A percentile compares a stretch with the other conserved stretches of the same genome.
Conservation (phyloP, 1,140 invertebrate species). For the Trissolcus basalis region DNA sequence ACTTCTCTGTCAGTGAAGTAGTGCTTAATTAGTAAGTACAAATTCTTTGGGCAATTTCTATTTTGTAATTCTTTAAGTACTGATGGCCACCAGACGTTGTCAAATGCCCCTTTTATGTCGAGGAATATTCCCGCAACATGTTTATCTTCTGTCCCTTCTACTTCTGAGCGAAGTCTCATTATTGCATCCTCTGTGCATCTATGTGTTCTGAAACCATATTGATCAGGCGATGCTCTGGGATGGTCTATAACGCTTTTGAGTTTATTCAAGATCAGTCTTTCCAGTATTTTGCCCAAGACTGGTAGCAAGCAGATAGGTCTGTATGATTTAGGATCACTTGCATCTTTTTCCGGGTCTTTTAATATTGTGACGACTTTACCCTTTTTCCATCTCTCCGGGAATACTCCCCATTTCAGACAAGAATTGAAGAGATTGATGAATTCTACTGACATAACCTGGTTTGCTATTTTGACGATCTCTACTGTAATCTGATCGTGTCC, state of each 20-base stretch:
- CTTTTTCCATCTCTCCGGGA: conserved; percentile 58
- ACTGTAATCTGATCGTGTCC: conserved; percentile 60
- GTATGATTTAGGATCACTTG: conserved; percentile 56
- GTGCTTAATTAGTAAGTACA: conserved; percentile 57
- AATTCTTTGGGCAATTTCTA: conserved; percentile 43
- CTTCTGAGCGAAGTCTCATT: conserved; percentile 12
- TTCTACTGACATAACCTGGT: conserved; percentile 15
- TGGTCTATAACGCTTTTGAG: conserved; percentile 6
- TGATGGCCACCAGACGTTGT: conserved; percentile 69
- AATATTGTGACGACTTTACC: conserved; percentile 60
- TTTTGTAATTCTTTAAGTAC: conserved; percentile 56
- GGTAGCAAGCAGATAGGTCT: conserved; percentile 71
- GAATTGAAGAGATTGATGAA: conserved; percentile 37
- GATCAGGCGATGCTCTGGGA: conserved; percentile 35
- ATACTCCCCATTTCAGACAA: conserved; percentile 57
- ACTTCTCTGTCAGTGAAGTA: conserved; percentile 65
- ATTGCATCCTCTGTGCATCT: conserved; percentile 69
- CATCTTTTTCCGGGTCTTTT: conserved; percentile 65
- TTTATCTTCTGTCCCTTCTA: conserved; percentile 16
- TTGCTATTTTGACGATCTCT: conserved; percentile 48
- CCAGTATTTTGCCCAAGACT: conserved; percentile 67
- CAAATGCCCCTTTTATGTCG: conserved; percentile 74
- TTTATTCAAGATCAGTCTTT: conserved; percentile 61
- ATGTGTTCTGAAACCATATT: conserved; percentile 63
- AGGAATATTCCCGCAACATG: conserved; percentile 64